Base-by-base conservation (phyloP, 2,113 vertebrate species). In the Petaurus breviceps region DNA sequence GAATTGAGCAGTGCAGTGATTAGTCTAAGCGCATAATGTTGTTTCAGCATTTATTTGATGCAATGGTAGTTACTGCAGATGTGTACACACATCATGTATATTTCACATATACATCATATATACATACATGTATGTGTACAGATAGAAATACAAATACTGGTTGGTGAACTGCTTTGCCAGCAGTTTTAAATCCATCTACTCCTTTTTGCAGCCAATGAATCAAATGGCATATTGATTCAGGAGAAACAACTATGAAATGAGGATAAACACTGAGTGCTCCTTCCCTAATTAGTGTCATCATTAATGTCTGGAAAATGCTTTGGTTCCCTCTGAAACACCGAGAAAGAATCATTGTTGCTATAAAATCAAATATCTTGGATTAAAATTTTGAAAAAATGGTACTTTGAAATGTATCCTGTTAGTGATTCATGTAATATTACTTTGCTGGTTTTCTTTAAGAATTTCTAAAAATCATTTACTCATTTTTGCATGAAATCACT, bases 371-470 rank as follows among this genome's bases (percentile, higher is more conserved):
- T 54, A 90, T 43, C 10, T 26, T 50, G 31, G 0, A 23, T 92
- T 95, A 54, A 43, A 43, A 43, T 84, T 84, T 84, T 84, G 37
- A 77, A 84, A 84, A 84, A 84, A 84, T 84, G 16, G 37, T 23
- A 43, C 68, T 43, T 77, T 84, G 43, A 84, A 84, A 43, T 43
- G 19, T 84, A 22, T 43, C 37, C 43, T 84, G 43, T 22, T 43
- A 23, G 37, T 84, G 37, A 43, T 84, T 84, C 55, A 89, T 52
- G 37, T 91, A 95, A 96, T 12, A 50, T 3, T 3, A 26, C 49
- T 50, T 10, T 43, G 47, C 10, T 54, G 7, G 1, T 96, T 95
- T 96, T 94, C 24, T 77, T 53, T 89, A 94, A 92, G 54, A 47
- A n/a, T 1, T n/a, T 92, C 19, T 89, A 0, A 52, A 68, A 91